Percentiles rank a stretch among this genome's conserved stretches.
Conservation (phyloP, 2,888 invertebrate species). For the Mycogona germanica region DNA sequence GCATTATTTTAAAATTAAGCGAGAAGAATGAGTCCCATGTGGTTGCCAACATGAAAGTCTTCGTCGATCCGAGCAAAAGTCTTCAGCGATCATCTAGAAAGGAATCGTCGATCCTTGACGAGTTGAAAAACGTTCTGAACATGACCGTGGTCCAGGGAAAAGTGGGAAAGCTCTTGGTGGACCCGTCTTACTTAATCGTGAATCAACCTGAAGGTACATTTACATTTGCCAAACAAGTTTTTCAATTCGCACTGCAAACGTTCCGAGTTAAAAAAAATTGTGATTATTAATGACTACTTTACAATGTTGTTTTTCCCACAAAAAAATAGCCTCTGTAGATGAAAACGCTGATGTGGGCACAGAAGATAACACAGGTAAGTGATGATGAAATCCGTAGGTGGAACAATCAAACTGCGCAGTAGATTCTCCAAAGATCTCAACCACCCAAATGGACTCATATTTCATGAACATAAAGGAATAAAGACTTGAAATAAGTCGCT, state of each 20-base stretch:
- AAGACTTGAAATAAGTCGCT: neutral
- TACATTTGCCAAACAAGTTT: too few species aligned
- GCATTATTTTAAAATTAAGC: constrained; percentile 30
- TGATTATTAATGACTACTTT: neutral
- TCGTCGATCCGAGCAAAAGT: constrained; percentile 45
- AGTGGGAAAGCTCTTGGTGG: constrained; percentile 65
- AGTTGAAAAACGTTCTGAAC: constrained; percentile 34
- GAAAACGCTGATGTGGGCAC: neutral
- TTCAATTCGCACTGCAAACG: neutral
- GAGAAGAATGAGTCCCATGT: constrained; percentile 47
- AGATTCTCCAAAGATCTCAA: too few species aligned
- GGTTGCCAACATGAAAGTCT: constrained; percentile 59
- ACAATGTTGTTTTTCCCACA: neutral
- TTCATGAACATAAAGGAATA: neutral
- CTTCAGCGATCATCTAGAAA: neutral
- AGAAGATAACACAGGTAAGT: neutral
- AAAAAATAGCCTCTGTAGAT: neutral
- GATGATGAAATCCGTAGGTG: neutral
- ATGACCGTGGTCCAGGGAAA: constrained; percentile 58
- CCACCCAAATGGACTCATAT: neutral
- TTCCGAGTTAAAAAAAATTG: neutral
- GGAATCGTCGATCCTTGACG: neutral
- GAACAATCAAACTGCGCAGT: neutral
- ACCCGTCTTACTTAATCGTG: constrained; percentile 58
- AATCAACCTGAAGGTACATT: constrained; percentile 22